phyloP scores from a whole-genome alignment of 2,797 vertebrate genomes.

The Neosilurus mollespiculum region DNA sequence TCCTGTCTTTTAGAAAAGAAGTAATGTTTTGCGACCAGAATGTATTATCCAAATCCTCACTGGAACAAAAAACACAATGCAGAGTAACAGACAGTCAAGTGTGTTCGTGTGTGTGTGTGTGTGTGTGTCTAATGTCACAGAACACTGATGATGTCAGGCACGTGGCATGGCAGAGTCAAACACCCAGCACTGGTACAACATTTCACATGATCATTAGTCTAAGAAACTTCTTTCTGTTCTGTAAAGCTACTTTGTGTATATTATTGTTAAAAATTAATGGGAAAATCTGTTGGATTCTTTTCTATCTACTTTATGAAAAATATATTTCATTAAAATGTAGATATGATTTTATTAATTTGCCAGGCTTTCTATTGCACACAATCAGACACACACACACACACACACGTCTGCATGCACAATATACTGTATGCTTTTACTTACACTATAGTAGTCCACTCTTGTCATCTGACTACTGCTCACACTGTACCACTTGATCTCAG shows the following conservation, averaged over 20 bases:
- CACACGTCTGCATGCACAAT: neutral
- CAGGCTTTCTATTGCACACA: neutral
- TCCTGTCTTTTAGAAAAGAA: neutral
- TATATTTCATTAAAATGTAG: neutral
- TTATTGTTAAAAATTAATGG: neutral
- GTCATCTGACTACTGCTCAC: constrained; percentile 1
- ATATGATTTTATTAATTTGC: neutral
- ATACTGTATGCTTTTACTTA: neutral
- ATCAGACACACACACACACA: neutral
- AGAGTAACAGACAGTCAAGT: neutral
- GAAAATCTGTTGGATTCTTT: neutral
- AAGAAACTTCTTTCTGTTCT: constrained; percentile 8
- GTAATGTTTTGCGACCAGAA: neutral
- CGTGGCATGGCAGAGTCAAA: constrained; percentile 7
- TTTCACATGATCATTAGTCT: neutral
- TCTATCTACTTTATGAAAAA: neutral
- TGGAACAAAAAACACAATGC: constrained; percentile 13
- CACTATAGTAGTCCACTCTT: neutral
- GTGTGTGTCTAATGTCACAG: neutral
- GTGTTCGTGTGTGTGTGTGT: neutral
- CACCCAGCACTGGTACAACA: neutral
- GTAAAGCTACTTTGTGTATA: neutral
- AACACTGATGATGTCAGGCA: neutral
- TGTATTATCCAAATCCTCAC: neutral
- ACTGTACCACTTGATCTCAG: neutral